Evolutionary conservation across 2,113 vertebrate genomes (phyloP), one percentile per base, ranked within the genome.

Genomic region (Lamprotornis superbus): DNA sequence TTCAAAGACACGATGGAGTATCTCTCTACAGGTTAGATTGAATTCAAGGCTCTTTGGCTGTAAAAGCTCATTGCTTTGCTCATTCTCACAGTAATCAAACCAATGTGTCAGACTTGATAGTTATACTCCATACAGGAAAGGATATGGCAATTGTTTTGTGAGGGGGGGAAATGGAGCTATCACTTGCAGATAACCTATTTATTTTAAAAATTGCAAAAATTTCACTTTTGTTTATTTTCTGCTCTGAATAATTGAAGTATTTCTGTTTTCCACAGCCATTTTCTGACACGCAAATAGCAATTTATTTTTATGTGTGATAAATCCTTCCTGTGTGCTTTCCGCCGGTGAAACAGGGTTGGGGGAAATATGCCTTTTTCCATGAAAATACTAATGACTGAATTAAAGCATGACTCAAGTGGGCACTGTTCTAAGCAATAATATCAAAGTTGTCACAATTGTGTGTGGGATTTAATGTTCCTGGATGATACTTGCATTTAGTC

Each of bases 241-340:
- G 52, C 31, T 73, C 59, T 92, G 79, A 68, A 53, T 95, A 94
- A 95, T 39, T 53, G 49, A 92, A 91, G 61, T 59, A 90, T 95
- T 89, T 74, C 74, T 89, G 75, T 83, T 81, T 94, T 94, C 71
- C 21, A 28, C 22, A 85, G 69, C 67, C 84, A 53, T 85, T 92
- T 92, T 83, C 77, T 90, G 83, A 83, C 59, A 82, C 44, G 68
- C 61, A 95, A 93, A 93, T 92, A 89, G 21, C 56, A 59, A n/a
- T 92, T 53, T 88, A 68, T 82, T 94, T 94, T 96, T 87, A 87
- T 69, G 87, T 63, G 78, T 15, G 15, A 85, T 73, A 95, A 96
- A 92, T 82, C 33, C 71, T 96, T 95, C 46, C 87, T 85, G 56
- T 39, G 64, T 31, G 35, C 84, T 93, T 95, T 91, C 74, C 23